These are phyloP conservation scores for Dolichomitus sp. DNA, from an alignment of 2,888 invertebrate genomes.

Conservation along the genomic window DNA sequence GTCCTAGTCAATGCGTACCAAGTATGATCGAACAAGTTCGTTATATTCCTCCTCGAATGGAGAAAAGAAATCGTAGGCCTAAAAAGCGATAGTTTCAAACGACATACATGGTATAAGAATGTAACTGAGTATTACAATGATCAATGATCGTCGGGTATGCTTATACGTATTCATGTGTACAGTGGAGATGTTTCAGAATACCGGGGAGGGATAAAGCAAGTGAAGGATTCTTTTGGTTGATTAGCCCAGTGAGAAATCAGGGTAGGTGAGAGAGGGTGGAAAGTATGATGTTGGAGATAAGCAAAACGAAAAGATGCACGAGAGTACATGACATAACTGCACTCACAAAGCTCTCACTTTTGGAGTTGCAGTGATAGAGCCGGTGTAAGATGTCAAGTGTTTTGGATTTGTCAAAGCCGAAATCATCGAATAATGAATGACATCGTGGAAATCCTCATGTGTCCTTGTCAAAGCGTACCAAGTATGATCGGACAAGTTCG, in stretches of 20 bases:
- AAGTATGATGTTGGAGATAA: constrained; percentile 52
- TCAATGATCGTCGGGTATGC: not conserved
- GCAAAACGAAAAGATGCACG: constrained; percentile 73
- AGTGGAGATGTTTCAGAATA: constrained; percentile 33
- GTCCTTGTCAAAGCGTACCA: not conserved
- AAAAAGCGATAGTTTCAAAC: too few species aligned
- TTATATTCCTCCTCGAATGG: not conserved
- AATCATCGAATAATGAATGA: constrained; percentile 10
- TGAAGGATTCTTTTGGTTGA: constrained; percentile 78
- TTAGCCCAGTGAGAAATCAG: constrained; percentile 73
- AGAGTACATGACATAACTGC: constrained; percentile 67
- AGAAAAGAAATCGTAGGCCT: too few species aligned
- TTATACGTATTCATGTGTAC: not conserved
- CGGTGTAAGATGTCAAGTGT: not conserved
- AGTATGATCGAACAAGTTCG: not conserved
- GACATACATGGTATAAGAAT: too few species aligned
- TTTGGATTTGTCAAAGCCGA: not conserved
- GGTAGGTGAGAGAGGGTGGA: constrained; percentile 16
- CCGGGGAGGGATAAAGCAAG: constrained; percentile 63
- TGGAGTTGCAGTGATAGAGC: constrained; percentile 19
- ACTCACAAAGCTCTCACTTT: constrained; percentile 44
- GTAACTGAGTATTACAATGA: too few species aligned
- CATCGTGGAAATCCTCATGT: not conserved
- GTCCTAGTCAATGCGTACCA: not conserved
- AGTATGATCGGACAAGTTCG: not conserved